Base-by-base conservation (phyloP, 2,888 invertebrate genomes). In the Ryuthela nishihirai region DNA sequence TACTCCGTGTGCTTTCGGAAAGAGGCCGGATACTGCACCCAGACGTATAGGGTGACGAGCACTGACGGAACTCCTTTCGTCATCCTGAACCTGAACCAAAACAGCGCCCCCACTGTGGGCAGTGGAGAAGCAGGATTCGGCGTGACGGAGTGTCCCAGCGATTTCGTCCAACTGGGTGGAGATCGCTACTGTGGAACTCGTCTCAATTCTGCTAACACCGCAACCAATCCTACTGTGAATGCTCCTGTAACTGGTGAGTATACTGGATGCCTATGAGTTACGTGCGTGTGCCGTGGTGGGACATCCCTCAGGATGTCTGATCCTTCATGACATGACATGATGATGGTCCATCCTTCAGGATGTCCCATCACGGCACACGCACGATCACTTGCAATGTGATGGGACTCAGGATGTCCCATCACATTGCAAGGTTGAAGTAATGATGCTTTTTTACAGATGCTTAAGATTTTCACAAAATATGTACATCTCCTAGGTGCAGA, bases 11-110 rank as follows among this genome's bases (percentile, higher is more conserved):
- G 91, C 72, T 80, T 91, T 35, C 76, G 91, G 25, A 85, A 84
- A 71, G 91, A 91, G 72, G 80, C 85, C 60, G 91, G 89, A 72
- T 90, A 90, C 71, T 92, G 91, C 67, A 86, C 88, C 0, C 85
- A 90, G 18, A 61, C 61, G 3, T 67, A 62, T 35, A 41, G 43
- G 12, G 52, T 38, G 1, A 35, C 54, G 1, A 25, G n/a, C 29
- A 47, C 40, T 4, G 48, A 44, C 7, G 47, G 42, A 17, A 15
- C 39, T 10, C 15, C 18, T 6, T 61, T 61, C 25, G 24, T 39
- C n/a, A 21, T 61, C 12, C 34, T 61, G 25, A 61, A 61, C 29
- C 18, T 61, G 12, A 47, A 52, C 34, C 25, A 43, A 3, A 44
- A 38, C 25, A 41, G 41, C 7, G 44, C 54, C 0, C 61, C 61